Evolutionary conservation across 2,113 vertebrate genomes (phyloP), one percentile per base, ranked within the genome.

Genomic region (Cariama cristata): DNA sequence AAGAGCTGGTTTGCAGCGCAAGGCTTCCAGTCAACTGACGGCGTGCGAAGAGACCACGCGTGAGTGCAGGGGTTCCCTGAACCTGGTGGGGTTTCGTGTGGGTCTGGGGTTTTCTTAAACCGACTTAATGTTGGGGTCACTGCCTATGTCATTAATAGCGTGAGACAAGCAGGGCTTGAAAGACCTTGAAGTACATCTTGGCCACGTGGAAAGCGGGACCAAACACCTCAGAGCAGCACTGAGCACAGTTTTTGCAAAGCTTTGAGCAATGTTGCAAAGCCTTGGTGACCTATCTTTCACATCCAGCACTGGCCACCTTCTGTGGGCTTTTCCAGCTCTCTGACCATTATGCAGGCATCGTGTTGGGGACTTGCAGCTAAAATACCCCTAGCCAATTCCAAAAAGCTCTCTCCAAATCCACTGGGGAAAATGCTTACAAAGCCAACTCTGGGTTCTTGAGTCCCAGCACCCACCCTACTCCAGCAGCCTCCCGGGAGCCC

Each of bases 21-120:
- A 67, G 35, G 53, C 22, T 55, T 55, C 66, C 35, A 10, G 42
- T 10, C 32, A 24, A 12, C 35, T 67, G 81, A 17, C 32, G 38
- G 52, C 1, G 1, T 3, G 58, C 11, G 2, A 13, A 27, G 35
- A 55, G n/a, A 6, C 1, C 0, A 2, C 0, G 2, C 20, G 0
- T 6, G 21, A n/a, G 49, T 2, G 5, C 26, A 1, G 2, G 1
- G 2, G 8, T 24, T 26, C 22, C 50, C 24, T 21, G 52, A 47
- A 4, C 24, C 19, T 35, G 40, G 3, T 10, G 69, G 40, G 45
- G 53, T 6, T 80, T 8, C 32, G 3, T 21, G 53, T 35, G 56
- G 53, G 27, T 7, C 62, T 64, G 53, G 6, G 12, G 30, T 40
- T 87, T 23, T 40, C 53, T 49, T n/a, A 20, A 11, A 42, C 3